Evolutionary conservation across 2,888 invertebrate genomes (phyloP).

Genomic region (Stratiomys singularior): DNA sequence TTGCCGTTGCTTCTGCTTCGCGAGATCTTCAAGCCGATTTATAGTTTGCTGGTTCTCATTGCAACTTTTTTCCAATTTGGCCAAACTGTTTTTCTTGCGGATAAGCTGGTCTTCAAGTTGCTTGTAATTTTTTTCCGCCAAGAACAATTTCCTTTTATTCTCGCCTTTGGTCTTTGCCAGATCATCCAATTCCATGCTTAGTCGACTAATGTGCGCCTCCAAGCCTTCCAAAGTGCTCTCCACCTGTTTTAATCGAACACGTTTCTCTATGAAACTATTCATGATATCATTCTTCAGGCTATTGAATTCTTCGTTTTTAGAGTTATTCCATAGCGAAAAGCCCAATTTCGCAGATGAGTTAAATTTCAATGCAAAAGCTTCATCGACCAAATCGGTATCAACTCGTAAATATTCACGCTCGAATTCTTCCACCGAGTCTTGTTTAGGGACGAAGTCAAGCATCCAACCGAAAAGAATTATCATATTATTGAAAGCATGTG

Average conservation of each 20-base stretch:
- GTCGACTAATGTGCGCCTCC: constrained; percentile 53
- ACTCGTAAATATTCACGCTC: constrained; percentile 44
- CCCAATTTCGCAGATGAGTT: constrained; percentile 57
- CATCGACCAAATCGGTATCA: constrained; percentile 56
- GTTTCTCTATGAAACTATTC: constrained; percentile 56
- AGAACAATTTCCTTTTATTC: constrained; percentile 41
- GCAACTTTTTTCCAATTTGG: constrained; percentile 41
- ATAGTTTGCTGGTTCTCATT: constrained; percentile 48
- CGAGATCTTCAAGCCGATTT: constrained; percentile 27
- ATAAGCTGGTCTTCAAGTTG: constrained; percentile 55
- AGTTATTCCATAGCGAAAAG: constrained; percentile 55
- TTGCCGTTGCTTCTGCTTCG: constrained; percentile 26
- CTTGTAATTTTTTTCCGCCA: constrained; percentile 55
- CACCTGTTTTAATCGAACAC: constrained; percentile 53
- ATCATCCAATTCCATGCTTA: constrained; percentile 52
- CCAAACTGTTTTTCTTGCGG: constrained; percentile 48
- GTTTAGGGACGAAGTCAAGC: constrained; percentile 58
- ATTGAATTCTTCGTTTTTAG: constrained; percentile 56
- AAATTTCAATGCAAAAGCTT: constrained; percentile 55
- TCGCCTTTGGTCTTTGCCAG: constrained; percentile 52
- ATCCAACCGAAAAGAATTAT: constrained; percentile 61
- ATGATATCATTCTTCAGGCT: constrained; percentile 55
- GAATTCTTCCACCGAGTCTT: constrained; percentile 48
- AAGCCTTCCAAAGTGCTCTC: constrained; percentile 50
- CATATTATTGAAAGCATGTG: constrained; percentile 62